phyloP scores from a whole-genome alignment of 2,888 invertebrate species.

The Caenorhabditis virilis region DNA sequence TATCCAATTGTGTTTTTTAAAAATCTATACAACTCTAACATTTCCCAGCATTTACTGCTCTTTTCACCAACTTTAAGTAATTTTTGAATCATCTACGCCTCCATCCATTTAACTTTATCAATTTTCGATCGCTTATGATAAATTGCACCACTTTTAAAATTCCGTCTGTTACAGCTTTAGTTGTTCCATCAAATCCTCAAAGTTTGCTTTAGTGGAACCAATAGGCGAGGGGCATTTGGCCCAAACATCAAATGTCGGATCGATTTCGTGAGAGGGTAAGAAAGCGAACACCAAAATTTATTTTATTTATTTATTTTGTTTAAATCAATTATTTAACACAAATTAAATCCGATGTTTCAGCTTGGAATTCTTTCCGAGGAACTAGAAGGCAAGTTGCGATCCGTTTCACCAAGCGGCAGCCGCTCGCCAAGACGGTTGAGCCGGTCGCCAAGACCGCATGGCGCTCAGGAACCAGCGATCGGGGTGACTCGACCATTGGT shows the following conservation, averaged over 20 bases:
- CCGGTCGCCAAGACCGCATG: conserved; percentile 38
- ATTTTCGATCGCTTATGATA: too few species aligned
- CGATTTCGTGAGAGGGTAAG: conserved; percentile 36
- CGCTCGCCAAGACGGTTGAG: conserved; percentile 42
- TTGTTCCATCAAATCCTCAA: too few species aligned
- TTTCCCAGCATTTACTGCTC: too few species aligned
- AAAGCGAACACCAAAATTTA: not conserved
- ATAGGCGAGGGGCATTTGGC: too few species aligned
- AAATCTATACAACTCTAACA: too few species aligned
- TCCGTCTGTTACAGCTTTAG: too few species aligned
- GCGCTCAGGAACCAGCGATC: conserved; percentile 28
- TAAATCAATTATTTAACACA: not conserved
- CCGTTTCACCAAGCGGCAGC: conserved; percentile 35
- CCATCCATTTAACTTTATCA: too few species aligned
- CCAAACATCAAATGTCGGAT: conserved; percentile 40
- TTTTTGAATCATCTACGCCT: too few species aligned
- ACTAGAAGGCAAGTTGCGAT: conserved; percentile 43
- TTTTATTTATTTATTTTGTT: not conserved
- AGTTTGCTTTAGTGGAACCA: too few species aligned
- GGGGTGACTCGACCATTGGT: conserved; percentile 40
- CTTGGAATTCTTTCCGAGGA: conserved; percentile 48
- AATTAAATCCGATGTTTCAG: conserved; percentile 12
- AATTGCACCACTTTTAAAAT: too few species aligned
- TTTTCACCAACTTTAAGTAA: too few species aligned
- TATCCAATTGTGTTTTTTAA: too few species aligned